Evolutionary conservation across 2,113 vertebrate genomes (phyloP), one percentile per base, ranked within the genome.

Genomic region (Charadrius vociferus): DNA sequence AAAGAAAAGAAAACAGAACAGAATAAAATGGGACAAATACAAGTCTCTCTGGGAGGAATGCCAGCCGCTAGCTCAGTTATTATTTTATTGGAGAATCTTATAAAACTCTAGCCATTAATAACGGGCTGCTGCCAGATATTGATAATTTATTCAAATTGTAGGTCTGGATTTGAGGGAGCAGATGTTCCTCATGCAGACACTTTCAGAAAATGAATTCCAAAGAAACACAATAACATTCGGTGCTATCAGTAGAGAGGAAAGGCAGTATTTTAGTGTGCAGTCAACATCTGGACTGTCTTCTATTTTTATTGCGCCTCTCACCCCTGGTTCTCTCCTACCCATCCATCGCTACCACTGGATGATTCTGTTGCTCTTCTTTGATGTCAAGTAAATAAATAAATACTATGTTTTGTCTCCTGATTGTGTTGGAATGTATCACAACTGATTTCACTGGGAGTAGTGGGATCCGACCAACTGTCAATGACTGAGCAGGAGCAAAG

Each of bases 81-180:
- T 97, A 98, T 98, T 98, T 96, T 98, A 97, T 81, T 93, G 95
- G 97, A 97, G 97, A 98, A 97, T 98, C 97, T 98, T 98, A 96
- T 97, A 97, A 98, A 98, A 98, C 95, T 97, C 94, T 52, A 97
- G 94, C 97, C 98, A 98, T 98, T 98, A 98, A 98, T 98, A 98
- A 98, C 5, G 19, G 94, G 95, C 94, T 97, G 83, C 95, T 96
- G 96, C 98, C 98, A 98, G 91, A 96, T 98, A 92, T 96, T 96
- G 97, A 97, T 98, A 98, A 98, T 98, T 98, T 98, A 98, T 98
- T 98, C 98, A 98, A 98, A 98, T 98, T 97, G 97, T 93, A 89
- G 97, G 98, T 96, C 98, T 97, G 83, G 97, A 96, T 97, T 97
- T 96, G 97, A 97, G 94, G 83, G 91, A 98, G 95, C 98, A 98